phyloP scores from a whole-genome alignment of 1,140 invertebrate genomes.

The Akabosia matsudoensis region DNA sequence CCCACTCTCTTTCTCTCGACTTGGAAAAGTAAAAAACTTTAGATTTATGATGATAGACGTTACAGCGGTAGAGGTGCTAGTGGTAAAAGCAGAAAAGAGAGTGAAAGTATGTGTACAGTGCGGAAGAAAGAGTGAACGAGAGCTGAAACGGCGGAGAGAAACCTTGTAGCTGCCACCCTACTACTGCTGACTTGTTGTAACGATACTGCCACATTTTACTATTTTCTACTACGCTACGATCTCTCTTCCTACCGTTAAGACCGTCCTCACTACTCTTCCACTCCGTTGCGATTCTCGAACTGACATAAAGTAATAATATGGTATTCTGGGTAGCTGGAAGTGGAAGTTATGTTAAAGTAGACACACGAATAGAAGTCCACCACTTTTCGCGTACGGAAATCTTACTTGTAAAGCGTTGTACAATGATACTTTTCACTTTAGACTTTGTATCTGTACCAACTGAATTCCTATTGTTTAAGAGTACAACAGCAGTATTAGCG shows the following conservation, averaged over 20 bases:
- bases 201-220: slow-evolving; percentile 9
- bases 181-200: slow-evolving; percentile 2
- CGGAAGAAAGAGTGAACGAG: slow-evolving; percentile 19
- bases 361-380: neutral
- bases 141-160: neutral
- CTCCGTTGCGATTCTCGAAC: neutral
- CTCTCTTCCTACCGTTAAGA: too few species aligned
- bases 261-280: neutral
- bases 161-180: slow-evolving; percentile 4
- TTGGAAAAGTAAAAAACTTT: slow-evolving; percentile 18
- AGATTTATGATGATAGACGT: slow-evolving; percentile 18
- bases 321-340: neutral
- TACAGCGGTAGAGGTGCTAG: too few species aligned
- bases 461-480: too few species aligned
- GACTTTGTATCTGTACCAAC: too few species aligned
- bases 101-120: slow-evolving; percentile 11
- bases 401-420: too few species aligned
- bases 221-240: neutral
- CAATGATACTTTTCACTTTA: too few species aligned
- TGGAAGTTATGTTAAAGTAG: neutral
- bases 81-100: slow-evolving; percentile 1
- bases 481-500: too few species aligned
- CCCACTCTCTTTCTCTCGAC: neutral
- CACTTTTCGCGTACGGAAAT: neutral
- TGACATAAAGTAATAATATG: neutral